These are phyloP conservation scores for Gadopsis bispinosus DNA, from an alignment of 2,797 vertebrate species.

Conservation along the genomic window DNA sequence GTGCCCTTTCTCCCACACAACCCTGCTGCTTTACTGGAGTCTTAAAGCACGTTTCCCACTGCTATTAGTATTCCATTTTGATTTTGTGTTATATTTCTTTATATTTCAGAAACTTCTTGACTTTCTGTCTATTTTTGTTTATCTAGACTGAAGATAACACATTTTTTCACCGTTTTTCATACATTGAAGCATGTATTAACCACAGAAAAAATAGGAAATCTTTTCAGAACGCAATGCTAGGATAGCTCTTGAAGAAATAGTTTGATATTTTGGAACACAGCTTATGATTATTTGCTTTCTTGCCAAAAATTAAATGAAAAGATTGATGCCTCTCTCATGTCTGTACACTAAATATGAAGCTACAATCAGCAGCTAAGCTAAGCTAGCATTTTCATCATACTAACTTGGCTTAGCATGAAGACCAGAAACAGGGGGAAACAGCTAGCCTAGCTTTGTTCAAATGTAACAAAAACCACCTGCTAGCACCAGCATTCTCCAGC, in stretches of 20 bases:
- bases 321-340: not conserved
- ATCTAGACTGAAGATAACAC: not conserved
- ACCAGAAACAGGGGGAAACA: not conserved
- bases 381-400: too few relatives aligned
- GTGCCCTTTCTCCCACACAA: constrained; percentile 16
- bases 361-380: not conserved
- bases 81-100: not conserved
- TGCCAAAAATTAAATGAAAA: not conserved
- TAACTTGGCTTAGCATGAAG: not conserved
- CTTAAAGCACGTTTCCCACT: constrained; percentile 7
- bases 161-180: not conserved
- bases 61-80: constrained; percentile 11
- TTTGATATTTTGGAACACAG: not conserved
- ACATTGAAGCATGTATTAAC: not conserved
- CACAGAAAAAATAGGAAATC: not conserved
- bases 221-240: not conserved
- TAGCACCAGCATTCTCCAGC: not conserved
- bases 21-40: constrained; percentile 8
- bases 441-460: not conserved
- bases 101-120: not conserved
- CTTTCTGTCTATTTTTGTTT: not conserved
- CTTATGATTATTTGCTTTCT: not conserved
- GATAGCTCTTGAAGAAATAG: not conserved
- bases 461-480: not conserved
- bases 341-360: not conserved